Percentiles rank a stretch among this genome's conserved stretches.
Evolutionary conservation across 2,797 vertebrate genomes (phyloP).

Genomic region (Sebastes minor): DNA sequence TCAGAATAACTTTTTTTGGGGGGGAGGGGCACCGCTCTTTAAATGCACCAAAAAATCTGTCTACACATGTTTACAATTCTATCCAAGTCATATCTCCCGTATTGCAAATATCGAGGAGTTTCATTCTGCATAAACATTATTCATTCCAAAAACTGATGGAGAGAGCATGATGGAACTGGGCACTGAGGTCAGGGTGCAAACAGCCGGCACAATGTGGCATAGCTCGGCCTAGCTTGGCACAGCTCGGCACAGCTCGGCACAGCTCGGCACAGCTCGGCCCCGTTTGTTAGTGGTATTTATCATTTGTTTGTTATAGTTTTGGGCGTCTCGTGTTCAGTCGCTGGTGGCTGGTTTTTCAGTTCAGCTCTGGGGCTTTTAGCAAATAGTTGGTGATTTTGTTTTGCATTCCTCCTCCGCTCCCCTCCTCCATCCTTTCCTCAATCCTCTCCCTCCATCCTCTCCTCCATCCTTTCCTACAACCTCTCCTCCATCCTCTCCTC

Average conservation of each 20-base stretch:
- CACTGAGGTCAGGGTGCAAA: neutral
- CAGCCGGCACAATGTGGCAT: neutral
- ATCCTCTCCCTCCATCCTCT: no score
- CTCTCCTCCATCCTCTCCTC: no score
- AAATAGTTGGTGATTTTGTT: constrained; percentile 21
- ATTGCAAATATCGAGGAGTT: neutral
- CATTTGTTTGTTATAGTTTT: neutral
- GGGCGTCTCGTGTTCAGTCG: neutral
- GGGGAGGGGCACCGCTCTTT: no score
- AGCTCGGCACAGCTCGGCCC: neutral
- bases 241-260: no score
- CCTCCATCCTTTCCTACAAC: no score
- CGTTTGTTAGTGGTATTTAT: neutral
- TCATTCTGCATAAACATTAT: no score
- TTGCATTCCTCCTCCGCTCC: neutral
- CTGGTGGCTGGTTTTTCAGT: constrained; percentile 11
- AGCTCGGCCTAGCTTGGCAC: no score
- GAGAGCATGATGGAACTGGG: neutral
- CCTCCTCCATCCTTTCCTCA: no score
- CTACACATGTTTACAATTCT: no score
- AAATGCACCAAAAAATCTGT: no score
- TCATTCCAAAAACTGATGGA: neutral
- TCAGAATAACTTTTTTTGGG: no score
- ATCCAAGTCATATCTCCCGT: no score
- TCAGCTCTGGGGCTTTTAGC: neutral